Evolutionary conservation across 2,888 invertebrate species (phyloP).

Genomic region (Ectobius pallidus): DNA sequence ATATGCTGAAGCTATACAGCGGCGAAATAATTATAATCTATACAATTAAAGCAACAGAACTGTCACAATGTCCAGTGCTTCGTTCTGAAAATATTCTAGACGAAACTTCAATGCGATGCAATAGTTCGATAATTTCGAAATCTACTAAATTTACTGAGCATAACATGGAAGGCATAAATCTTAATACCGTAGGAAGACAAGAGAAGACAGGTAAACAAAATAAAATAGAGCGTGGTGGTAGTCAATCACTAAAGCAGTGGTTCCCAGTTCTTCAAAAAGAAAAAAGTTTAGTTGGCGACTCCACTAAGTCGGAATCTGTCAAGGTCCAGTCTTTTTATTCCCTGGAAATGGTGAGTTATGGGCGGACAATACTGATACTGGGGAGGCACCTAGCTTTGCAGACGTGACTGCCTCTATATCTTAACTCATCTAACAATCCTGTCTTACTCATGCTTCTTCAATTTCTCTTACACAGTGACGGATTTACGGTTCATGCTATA

Average conservation of each 20-base stretch:
- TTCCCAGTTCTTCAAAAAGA: conserved; percentile 5
- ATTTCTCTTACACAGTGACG: background rate
- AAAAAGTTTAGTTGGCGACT: background rate
- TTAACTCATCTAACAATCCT: background rate
- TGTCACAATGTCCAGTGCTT: too few species aligned
- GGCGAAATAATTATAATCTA: too few species aligned
- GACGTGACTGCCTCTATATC: background rate
- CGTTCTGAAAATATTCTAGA: too few species aligned
- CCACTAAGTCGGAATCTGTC: background rate
- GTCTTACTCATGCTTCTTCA: conserved; percentile 9
- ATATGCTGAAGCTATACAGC: too few species aligned
- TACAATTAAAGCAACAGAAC: too few species aligned
- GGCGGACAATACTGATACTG: background rate
- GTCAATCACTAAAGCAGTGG: background rate
- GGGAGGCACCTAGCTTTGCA: background rate
- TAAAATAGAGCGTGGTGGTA: background rate
- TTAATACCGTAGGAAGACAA: too few species aligned
- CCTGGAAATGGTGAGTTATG: background rate
- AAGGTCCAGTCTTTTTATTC: conserved; percentile 4
- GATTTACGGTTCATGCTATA: too few species aligned
- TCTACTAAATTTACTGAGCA: too few species aligned
- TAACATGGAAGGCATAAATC: too few species aligned
- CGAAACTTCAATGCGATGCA: too few species aligned
- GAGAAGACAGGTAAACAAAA: too few species aligned
- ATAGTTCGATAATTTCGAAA: too few species aligned